These are phyloP conservation scores for Microcebus griseorufus DNA, from an alignment of 2,113 vertebrate species.

Conservation along the genomic window DNA sequence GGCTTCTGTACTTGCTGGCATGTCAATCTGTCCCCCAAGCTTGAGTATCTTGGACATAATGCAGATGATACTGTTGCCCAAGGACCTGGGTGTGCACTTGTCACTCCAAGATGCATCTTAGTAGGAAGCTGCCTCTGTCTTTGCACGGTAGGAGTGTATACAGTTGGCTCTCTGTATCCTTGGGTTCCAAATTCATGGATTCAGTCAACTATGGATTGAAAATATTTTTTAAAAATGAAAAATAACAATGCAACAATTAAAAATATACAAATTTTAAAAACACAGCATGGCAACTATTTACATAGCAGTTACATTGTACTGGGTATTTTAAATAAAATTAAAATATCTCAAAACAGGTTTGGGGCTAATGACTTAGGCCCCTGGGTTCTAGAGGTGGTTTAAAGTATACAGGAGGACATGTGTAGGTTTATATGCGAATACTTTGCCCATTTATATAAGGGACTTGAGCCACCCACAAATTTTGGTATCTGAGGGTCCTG, in stretches of 20 bases:
- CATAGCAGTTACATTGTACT: background rate
- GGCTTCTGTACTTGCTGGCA: conserved; percentile 73
- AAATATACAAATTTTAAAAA: background rate
- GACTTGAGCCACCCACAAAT: background rate
- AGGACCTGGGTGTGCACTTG: background rate
- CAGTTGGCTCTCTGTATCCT: background rate
- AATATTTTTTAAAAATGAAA: background rate
- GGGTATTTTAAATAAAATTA: background rate
- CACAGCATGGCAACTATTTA: background rate
- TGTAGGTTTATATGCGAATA: background rate
- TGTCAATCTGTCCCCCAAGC: conserved; percentile 53
- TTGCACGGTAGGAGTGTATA: background rate
- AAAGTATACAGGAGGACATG: background rate
- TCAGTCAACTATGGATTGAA: background rate
- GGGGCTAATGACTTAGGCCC: too few relatives aligned
- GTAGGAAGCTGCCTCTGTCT: conserved; percentile 11
- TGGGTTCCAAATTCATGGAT: background rate
- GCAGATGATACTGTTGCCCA: conserved; percentile 36
- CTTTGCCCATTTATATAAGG: background rate
- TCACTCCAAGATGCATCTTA: background rate
- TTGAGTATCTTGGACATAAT: conserved; percentile 59
- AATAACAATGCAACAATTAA: background rate
- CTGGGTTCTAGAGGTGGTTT: background rate
- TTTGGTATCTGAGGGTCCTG: background rate
- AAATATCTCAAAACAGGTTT: too few relatives aligned